Evolutionary conservation across 2,888 invertebrate species (phyloP).

Genomic region (Diadegma fenestrale): DNA sequence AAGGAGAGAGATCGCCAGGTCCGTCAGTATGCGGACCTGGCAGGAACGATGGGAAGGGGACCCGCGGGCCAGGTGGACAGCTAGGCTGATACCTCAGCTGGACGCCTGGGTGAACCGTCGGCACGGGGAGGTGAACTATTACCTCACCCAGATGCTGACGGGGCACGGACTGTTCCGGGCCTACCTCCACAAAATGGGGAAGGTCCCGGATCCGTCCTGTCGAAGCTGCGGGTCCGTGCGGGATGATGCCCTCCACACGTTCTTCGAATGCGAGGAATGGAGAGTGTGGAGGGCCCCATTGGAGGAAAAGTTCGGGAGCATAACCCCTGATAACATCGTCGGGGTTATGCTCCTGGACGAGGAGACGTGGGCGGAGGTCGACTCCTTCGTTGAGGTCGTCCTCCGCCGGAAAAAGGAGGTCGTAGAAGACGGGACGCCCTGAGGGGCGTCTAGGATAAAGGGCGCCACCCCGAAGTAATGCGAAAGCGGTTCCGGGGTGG

Average conservation of each 20-base stretch:
- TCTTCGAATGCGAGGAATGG: too few species aligned
- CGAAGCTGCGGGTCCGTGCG: background rate
- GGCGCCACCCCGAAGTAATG: too few species aligned
- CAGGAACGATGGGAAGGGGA: background rate
- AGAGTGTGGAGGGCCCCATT: too few species aligned
- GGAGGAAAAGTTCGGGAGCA: too few species aligned
- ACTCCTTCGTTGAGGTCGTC: background rate
- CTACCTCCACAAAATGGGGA: conserved; percentile 42
- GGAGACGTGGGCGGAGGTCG: background rate
- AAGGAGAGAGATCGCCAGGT: background rate
- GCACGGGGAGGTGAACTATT: conserved; percentile 49
- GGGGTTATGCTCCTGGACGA: too few species aligned
- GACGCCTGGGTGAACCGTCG: background rate
- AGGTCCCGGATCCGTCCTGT: background rate
- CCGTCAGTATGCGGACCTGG: conserved; percentile 5
- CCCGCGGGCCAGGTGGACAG: background rate
- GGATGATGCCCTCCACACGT: too few species aligned
- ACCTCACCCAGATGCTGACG: conserved; percentile 37
- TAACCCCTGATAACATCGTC: too few species aligned
- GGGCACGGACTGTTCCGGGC: conserved; percentile 1
- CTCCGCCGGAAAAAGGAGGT: background rate
- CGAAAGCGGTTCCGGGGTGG: conserved; percentile 41
- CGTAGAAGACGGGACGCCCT: background rate
- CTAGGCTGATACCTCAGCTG: background rate
- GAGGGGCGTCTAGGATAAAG: too few species aligned